Base-by-base conservation (phyloP, 2,113 vertebrate genomes). In the Scopus umbretta region DNA sequence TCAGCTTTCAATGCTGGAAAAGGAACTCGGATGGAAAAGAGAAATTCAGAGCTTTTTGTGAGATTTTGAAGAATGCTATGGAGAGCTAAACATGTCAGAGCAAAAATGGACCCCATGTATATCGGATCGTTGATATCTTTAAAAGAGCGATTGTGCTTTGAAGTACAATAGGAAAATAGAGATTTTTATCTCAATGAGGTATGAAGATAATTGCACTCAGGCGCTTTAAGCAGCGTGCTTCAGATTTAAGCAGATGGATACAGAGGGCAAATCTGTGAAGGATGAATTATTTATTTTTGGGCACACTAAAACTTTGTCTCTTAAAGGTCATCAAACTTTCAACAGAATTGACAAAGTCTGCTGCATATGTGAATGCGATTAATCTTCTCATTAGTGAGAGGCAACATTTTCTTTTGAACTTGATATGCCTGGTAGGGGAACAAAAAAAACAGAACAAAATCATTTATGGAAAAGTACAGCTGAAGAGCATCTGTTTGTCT, bases 401-500 rank as follows among this genome's bases (percentile, higher is more conserved):
- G 94, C 97, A 98, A 96, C 88, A 49, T 95, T 96, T 97, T 87
- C 97, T 97, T 98, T 98, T 97, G 97, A 98, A 98, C 97, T 93
- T 75, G 92, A 98, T 98, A 97, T 80, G 87, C 97, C 96, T 98
- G 86, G 96, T 97, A 97, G 97, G 96, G 70, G 94, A 97, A 97
- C 70, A 93, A 94, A 97, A 97, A 94, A 97, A 97, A 92, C 90
- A 83, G 91, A 91, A 96, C 85, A 92, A 96, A 97, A 95, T 96
- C 47, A 94, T 90, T 92, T 92, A 76, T 75, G 94, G 96, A 96
- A 96, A 94, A 96, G 72, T 95, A 96, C 95, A 98, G 96, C 95
- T 97, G 96, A 97, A 94, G 67, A 96, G 95, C 97, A 97, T 95
- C 95, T 97, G 96, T 80, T 97, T 78, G 90, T 90, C 71, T 95